Conservation (phyloP, 2,797 vertebrate genomes). For the Spheniscus humboldti region DNA sequence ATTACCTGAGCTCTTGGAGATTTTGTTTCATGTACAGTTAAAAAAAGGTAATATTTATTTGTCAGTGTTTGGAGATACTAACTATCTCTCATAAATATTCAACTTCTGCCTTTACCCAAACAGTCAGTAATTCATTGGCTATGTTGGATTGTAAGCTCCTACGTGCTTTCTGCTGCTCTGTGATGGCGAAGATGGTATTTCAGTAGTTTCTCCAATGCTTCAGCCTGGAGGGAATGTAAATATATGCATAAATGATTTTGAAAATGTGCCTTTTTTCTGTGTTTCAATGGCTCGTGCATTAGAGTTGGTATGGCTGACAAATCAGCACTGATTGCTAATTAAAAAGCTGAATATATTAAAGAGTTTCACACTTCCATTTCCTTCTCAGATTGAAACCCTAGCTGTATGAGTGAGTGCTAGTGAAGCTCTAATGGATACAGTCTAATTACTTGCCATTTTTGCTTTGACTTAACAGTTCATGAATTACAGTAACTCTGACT, state of each 20-base stretch:
- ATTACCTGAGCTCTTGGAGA: background rate
- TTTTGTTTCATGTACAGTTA: background rate
- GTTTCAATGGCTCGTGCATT: slow-evolving; percentile 57
- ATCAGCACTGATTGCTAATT: slow-evolving; percentile 75
- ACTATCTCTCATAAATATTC: slow-evolving; percentile 62
- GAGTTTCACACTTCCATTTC: slow-evolving; percentile 48
- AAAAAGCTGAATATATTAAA: slow-evolving; percentile 71
- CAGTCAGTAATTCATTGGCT: slow-evolving; percentile 73
- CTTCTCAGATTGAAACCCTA: slow-evolving; percentile 38
- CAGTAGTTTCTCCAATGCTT: slow-evolving; percentile 53
- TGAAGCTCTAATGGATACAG: slow-evolving; percentile 37
- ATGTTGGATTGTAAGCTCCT: slow-evolving; percentile 66
- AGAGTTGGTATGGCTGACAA: slow-evolving; percentile 69
- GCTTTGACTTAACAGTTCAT: slow-evolving; percentile 62
- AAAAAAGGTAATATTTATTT: background rate
- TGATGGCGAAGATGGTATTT: slow-evolving; percentile 66
- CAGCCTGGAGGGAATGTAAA: slow-evolving; percentile 71
- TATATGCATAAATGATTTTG: slow-evolving; percentile 72
- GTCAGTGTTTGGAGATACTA: background rate
- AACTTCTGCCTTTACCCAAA: slow-evolving; percentile 49
- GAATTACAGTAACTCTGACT: slow-evolving; percentile 31
- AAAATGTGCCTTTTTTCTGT: slow-evolving; percentile 43
- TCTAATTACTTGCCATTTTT: slow-evolving; percentile 69
- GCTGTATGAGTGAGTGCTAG: slow-evolving; percentile 32
- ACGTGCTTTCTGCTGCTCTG: slow-evolving; percentile 53